phyloP scores from a whole-genome alignment of 1,140 invertebrate species.

The Euura saliciscinereae region DNA sequence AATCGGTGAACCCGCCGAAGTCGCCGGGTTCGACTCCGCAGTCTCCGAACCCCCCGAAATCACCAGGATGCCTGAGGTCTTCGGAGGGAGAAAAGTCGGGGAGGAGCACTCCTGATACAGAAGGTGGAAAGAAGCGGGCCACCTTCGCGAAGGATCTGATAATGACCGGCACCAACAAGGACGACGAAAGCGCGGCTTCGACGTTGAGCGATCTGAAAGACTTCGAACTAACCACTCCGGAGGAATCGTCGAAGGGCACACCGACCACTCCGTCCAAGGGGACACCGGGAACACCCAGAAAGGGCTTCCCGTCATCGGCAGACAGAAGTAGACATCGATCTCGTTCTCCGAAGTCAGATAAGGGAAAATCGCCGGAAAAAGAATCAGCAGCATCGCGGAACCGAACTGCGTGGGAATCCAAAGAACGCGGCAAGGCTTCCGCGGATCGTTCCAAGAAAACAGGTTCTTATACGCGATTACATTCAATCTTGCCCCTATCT shows the following conservation, averaged over 20 bases:
- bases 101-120: not conserved
- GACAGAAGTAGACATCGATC: not conserved
- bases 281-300: constrained; percentile 23
- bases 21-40: constrained; percentile 19
- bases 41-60: constrained; percentile 28
- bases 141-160: constrained; percentile 35
- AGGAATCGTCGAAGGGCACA: constrained; percentile 9
- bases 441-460: constrained; percentile 25
- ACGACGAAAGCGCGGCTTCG: constrained; percentile 11
- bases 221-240: constrained; percentile 13
- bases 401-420: constrained; percentile 18
- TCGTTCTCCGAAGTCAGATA: constrained; percentile 29
- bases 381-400: constrained; percentile 14
- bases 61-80: constrained; percentile 21
- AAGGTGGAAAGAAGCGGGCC: constrained; percentile 30
- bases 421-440: constrained; percentile 16
- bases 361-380: constrained; percentile 14
- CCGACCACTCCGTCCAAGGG: constrained; percentile 18
- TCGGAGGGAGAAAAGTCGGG: constrained; percentile 29
- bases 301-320: not conserved
- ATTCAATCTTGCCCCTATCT: not conserved
- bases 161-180: not conserved
- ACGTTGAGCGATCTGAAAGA: constrained; percentile 16
- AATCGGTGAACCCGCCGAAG: constrained; percentile 23
- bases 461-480: constrained; percentile 20